Evolutionary conservation across 1,140 invertebrate genomes (phyloP).

Genomic region (Venturia canescens): DNA sequence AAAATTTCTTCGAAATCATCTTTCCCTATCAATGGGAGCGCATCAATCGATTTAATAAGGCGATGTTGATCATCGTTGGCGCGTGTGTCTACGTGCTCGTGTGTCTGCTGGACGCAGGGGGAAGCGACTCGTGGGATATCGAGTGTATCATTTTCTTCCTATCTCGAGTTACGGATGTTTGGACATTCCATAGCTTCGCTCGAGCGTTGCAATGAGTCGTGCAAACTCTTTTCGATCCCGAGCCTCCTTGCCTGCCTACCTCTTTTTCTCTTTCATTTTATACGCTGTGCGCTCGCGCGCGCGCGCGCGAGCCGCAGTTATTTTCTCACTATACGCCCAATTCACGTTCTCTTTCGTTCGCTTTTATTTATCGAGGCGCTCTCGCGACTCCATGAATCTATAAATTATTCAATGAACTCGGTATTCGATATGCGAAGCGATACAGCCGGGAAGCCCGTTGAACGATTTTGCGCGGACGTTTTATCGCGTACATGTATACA

Average conservation of each 20-base stretch:
- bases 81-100: neutral
- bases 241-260: neutral
- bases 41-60: no score
- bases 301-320: no score
- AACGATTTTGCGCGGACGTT: slow-evolving; percentile 1
- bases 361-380: slow-evolving; percentile 4
- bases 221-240: slow-evolving; percentile 44
- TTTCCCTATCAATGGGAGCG: no score
- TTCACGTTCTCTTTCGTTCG: slow-evolving; percentile 5
- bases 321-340: neutral
- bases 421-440: slow-evolving; percentile 9
- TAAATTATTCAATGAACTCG: slow-evolving; percentile 31
- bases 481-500: neutral
- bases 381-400: slow-evolving; percentile 15
- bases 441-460: neutral
- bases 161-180: slow-evolving; percentile 53
- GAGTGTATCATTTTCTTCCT: slow-evolving; percentile 24
- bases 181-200: slow-evolving; percentile 51
- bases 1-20: no score
- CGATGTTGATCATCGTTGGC: neutral
- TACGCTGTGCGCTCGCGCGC: no score
- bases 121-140: slow-evolving; percentile 20
- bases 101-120: neutral
- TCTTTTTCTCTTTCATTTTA: no score
- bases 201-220: slow-evolving; percentile 46